phyloP scores from a whole-genome alignment of 2,797 vertebrate genomes.

The Lophotriccus pileatus region DNA sequence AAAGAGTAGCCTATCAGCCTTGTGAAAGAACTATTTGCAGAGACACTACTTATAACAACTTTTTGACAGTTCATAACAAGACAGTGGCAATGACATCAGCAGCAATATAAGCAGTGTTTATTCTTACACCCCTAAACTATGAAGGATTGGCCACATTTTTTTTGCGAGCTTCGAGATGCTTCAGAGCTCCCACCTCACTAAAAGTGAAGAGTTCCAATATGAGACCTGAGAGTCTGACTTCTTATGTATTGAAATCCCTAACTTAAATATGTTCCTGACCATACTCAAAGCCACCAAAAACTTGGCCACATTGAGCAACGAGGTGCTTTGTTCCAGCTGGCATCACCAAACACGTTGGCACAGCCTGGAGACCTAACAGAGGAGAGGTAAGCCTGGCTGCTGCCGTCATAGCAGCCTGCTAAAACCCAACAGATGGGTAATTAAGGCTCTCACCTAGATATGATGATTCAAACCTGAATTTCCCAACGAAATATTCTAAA shows the following conservation, averaged over 20 bases:
- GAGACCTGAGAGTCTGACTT: not conserved
- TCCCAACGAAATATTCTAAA: not conserved
- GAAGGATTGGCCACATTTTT: not conserved
- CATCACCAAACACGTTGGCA: not conserved
- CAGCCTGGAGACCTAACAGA: not conserved
- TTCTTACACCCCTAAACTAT: not conserved
- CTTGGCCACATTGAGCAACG: not conserved
- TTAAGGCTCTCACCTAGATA: not conserved
- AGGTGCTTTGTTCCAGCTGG: slow-evolving; percentile 3
- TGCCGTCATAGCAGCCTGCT: not conserved
- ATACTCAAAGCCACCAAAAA: not conserved
- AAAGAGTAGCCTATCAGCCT: not conserved
- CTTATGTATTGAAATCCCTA: not conserved
- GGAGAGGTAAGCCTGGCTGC: not conserved
- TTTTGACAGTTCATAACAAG: not conserved
- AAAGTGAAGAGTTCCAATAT: not conserved
- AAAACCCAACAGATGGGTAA: not conserved
- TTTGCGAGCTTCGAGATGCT: not conserved
- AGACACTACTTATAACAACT: not conserved
- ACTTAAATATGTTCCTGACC: not conserved
- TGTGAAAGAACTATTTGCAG: not conserved
- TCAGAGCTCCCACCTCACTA: not conserved
- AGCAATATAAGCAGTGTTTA: not conserved
- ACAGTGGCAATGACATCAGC: not conserved
- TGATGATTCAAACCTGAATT: not conserved